phyloP scores from a whole-genome alignment of 2,797 vertebrate species.

The Xiphorhynchus erythropygius region DNA sequence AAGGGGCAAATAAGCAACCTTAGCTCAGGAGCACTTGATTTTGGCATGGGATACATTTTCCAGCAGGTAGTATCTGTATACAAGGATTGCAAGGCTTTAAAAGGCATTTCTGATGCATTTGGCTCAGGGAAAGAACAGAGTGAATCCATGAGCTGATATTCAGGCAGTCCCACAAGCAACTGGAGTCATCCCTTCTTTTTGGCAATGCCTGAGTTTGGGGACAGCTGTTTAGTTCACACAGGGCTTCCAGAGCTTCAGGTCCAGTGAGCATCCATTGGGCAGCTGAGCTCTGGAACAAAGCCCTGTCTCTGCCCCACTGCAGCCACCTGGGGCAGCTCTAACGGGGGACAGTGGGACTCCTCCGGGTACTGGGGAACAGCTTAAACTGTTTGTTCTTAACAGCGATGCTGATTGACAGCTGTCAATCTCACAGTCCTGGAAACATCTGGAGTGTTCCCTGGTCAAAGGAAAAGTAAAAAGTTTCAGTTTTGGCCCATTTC shows the following conservation, averaged over 20 bases:
- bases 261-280: not conserved
- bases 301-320: not conserved
- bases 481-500: not conserved
- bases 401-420: not conserved
- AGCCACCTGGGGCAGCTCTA: not conserved
- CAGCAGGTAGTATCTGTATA: not conserved
- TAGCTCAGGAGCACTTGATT: not conserved
- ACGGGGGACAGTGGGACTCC: not conserved
- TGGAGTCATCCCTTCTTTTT: not conserved
- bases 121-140: not conserved
- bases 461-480: not conserved
- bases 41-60: not conserved
- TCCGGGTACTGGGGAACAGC: not conserved
- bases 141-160: not conserved
- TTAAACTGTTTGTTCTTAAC: not conserved
- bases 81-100: not conserved
- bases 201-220: accelerated
- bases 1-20: not conserved
- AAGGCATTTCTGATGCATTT: not conserved
- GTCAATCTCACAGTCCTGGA: not conserved
- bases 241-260: not conserved
- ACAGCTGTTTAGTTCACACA: not conserved
- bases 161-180: not conserved
- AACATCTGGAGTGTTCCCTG: not conserved
- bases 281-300: not conserved